These are phyloP conservation scores for Aphaenogaster ashmeadi DNA, from an alignment of 1,140 invertebrate species.

Conservation along the genomic window DNA sequence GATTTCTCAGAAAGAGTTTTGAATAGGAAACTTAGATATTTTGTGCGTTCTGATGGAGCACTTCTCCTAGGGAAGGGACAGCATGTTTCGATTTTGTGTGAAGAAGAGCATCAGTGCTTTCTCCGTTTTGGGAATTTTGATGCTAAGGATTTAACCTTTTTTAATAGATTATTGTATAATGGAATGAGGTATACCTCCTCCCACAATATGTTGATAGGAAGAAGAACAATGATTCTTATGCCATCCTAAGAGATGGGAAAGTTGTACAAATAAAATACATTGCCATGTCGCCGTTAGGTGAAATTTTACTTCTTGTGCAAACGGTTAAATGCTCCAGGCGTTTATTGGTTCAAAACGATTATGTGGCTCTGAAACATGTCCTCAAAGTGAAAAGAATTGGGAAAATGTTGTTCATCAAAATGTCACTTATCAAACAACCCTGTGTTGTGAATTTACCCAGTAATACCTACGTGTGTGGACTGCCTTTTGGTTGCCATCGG, in stretches of 20 bases:
- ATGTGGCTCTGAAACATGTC: neutral
- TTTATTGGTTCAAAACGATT: conserved; percentile 11
- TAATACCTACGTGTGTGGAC: conserved; percentile 9
- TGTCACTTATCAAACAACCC: conserved; percentile 21
- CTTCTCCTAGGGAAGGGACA: neutral
- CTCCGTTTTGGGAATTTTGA: neutral
- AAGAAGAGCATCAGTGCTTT: conserved; percentile 30
- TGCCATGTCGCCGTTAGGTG: neutral
- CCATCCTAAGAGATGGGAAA: conserved; percentile 29
- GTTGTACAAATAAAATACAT: conserved; percentile 35
- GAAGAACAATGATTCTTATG: conserved; percentile 29
- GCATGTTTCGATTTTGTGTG: conserved; percentile 19
- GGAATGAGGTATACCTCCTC: conserved; percentile 13
- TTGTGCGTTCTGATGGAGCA: conserved; percentile 6
- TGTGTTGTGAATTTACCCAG: conserved; percentile 23
- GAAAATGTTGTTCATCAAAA: conserved; percentile 20
- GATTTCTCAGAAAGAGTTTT: neutral
- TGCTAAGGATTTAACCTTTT: neutral
- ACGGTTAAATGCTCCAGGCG: neutral
- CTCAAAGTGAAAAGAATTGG: conserved; percentile 5
- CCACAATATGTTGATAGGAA: conserved; percentile 9
- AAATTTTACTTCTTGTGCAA: conserved; percentile 32
- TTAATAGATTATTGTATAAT: conserved; percentile 10
- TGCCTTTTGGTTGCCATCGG: neutral
- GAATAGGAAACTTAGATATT: neutral